Evolutionary conservation across 2,113 vertebrate species (phyloP).

Genomic region (Limanda limanda): DNA sequence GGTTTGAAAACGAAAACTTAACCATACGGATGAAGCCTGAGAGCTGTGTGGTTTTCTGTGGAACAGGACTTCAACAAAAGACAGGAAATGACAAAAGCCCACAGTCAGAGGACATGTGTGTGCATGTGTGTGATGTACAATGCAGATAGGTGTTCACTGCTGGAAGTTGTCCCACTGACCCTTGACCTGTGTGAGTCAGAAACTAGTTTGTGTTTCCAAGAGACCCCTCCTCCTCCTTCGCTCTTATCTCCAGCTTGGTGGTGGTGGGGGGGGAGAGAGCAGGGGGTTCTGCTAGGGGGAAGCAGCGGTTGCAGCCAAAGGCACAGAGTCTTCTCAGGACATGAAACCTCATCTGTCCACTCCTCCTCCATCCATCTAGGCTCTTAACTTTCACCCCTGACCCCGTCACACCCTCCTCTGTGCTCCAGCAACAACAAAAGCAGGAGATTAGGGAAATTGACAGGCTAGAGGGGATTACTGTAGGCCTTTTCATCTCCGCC

Average conservation of each 20-base stretch:
- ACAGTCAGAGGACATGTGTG: conserved; percentile 22
- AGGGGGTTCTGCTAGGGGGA: conserved; percentile 39
- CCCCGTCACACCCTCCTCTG: conserved; percentile 79
- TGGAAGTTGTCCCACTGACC: conserved; percentile 67
- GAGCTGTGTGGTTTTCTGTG: not conserved
- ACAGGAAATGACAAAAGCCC: conserved; percentile 13
- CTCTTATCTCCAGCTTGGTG: conserved; percentile 68
- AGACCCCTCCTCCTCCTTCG: conserved; percentile 43
- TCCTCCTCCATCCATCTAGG: conserved; percentile 68
- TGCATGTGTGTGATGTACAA: conserved; percentile 30
- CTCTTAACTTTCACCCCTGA: conserved; percentile 84
- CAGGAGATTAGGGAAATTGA: conserved; percentile 80
- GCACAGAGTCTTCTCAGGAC: conserved; percentile 58
- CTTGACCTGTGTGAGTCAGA: conserved; percentile 60
- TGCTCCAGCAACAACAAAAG: conserved; percentile 77
- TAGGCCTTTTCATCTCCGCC: conserved; percentile 74
- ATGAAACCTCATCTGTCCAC: conserved; percentile 71
- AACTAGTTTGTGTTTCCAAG: conserved; percentile 73
- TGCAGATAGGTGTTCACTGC: conserved; percentile 36
- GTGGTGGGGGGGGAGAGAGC: not conserved
- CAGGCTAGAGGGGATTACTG: conserved; percentile 78
- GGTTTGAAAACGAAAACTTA: too few species aligned
- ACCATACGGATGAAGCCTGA: not conserved
- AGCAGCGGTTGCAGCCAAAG: conserved; percentile 59
- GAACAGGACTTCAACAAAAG: not conserved